Conservation (phyloP, 2,888 invertebrate genomes). For the Exocentrus adspersus region DNA sequence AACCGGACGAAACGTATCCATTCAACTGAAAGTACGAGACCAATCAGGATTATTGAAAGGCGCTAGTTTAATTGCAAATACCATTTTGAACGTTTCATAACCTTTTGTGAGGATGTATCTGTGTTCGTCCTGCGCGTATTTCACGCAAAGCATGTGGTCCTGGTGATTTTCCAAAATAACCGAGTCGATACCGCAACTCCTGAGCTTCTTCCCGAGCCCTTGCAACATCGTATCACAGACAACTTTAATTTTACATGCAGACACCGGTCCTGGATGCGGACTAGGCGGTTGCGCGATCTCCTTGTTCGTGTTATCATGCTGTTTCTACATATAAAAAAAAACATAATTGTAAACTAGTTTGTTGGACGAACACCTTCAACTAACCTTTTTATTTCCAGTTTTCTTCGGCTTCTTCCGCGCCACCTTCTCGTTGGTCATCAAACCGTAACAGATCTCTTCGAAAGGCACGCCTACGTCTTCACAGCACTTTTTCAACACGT, state of each 20-base stretch:
- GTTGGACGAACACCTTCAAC: conserved; percentile 5
- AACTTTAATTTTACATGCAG: conserved; percentile 59
- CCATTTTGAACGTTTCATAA: conserved; percentile 60
- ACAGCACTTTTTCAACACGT: conserved; percentile 68
- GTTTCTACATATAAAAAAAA: conserved; percentile 26
- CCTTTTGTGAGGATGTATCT: conserved; percentile 70
- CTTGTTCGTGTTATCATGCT: conserved; percentile 24
- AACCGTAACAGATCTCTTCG: conserved; percentile 71
- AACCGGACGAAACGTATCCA: conserved; percentile 67
- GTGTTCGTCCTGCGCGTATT: conserved; percentile 65
- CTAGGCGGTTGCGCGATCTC: conserved; percentile 51
- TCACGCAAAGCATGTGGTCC: conserved; percentile 66
- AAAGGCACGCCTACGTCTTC: conserved; percentile 68
- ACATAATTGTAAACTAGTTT: no score
- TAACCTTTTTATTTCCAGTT: conserved; percentile 55
- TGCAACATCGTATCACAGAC: conserved; percentile 72
- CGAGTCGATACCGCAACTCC: conserved; percentile 72
- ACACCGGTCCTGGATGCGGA: conserved; percentile 49
- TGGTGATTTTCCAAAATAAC: conserved; percentile 65
- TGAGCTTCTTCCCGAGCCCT: conserved; percentile 71
- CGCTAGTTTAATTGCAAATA: no score
- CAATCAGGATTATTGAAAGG: not conserved
- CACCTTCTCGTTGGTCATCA: conserved; percentile 68
- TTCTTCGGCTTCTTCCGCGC: conserved; percentile 61
- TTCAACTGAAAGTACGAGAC: conserved; percentile 53